Base-by-base conservation (phyloP, 2,113 vertebrate species). In the Egretta garzetta region DNA sequence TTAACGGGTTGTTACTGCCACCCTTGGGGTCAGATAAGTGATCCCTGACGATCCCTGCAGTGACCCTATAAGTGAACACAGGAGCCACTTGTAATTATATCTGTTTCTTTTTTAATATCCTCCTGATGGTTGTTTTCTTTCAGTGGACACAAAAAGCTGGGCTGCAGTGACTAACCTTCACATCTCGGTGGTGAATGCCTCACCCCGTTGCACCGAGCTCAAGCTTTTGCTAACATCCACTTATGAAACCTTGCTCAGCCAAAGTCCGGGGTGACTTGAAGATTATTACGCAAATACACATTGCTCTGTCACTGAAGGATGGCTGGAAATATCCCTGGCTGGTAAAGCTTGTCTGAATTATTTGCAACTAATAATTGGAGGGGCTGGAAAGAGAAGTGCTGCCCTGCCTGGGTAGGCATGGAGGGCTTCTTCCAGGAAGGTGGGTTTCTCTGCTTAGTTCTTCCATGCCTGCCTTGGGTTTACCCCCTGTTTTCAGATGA, bases 281-380 rank as follows among this genome's bases (percentile, higher is more conserved):
- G 72, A 73, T 89, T 92, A 72, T 94, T 94, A 93, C 66, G 62
- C 75, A 94, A 96, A 77, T 76, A 66, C 56, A 20, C 5, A 4
- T 91, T 90, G 64, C 45, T 64, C 37, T 84, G 37, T 37, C 73
- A 33, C 67, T 76, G 67, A 82, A 91, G 52, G 60, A 53, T 43
- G 70, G 35, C n/a, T 94, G 81, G 60, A 85, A 87, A 81, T 79
- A 79, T 20, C 43, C 39, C 39, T 47, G 43, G 16, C 52, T 26
- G 35, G 50, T 55, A 53, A 75, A 88, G 67, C 71, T 50, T 74
- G 45, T 84, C 71, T 64, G 76, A 93, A 92, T 47, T 96, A 76
- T 74, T 86, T 79, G 22, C 41, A 85, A 60, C 59, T 87, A 72
- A 81, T 53, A 80, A 91, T 53, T 30, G 64, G 58, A 88, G 72